Evolutionary conservation across 2,797 vertebrate genomes (phyloP), one percentile per base, ranked within the genome.

Genomic region (Gobionotothen gibberifrons): DNA sequence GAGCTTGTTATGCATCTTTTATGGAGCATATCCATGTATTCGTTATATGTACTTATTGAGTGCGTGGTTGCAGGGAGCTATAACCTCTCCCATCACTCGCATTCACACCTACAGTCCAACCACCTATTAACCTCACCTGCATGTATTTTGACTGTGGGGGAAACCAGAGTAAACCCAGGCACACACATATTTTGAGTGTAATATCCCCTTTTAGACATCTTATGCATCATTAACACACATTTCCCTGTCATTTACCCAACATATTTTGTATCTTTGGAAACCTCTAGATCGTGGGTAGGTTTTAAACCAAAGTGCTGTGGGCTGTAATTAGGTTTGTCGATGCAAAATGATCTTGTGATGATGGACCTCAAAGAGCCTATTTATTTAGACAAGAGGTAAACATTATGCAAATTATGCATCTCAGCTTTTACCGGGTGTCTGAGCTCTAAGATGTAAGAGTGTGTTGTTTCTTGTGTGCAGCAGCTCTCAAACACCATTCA

Each of bases 261-360:
- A 79, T 78, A 76, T 82, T 79, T 73, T 74, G 63, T 78, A 44
- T 85, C 73, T 86, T 79, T 78, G 61, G 66, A 69, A 82, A 82
- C 72, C 67, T 76, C 48, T n/a, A 53, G 55, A 82, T 74, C 16
- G 16, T 81, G 78, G 71, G 61, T 40, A 61, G 47, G 83, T 68
- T 78, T 81, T 15, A 57, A 77, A 72, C 42, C 42, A 66, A 68
- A 76, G 63, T 67, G 75, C 29, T 75, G 26, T 22, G 19, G 42
- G 26, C 72, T 82, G 67, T 72, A 66, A 81, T 78, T 43, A 64
- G 55, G 56, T 56, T 53, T 57, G 60, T 62, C 42, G 21, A 66
- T 56, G 68, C 26, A 79, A 53, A 59, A 59, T 61, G 42, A 65
- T 22, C 59, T 46, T 59, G 60, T 66, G 65, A 82, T 66, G 61